A percentile compares a stretch with the other conserved stretches of the same genome.
These are phyloP conservation scores for Teleiodes luculella DNA, from an alignment of 2,888 invertebrate genomes.

Conservation along the genomic window DNA sequence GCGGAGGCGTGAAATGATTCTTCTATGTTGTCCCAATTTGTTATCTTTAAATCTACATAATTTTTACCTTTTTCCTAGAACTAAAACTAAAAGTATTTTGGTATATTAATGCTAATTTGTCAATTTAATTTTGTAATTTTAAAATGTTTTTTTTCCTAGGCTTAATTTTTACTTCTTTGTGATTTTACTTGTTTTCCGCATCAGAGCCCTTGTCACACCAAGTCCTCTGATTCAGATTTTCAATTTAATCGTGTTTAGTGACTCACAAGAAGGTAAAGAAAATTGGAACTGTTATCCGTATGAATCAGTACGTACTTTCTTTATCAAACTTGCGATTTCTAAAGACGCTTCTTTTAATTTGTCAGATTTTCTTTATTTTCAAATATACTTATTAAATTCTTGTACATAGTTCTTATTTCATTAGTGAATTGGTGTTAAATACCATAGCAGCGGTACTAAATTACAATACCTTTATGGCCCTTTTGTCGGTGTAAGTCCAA, in stretches of 20 bases:
- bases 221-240: slow-evolving; percentile 8
- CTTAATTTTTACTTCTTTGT: neutral
- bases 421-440: no score
- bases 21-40: neutral
- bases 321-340: neutral
- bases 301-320: slow-evolving; percentile 4
- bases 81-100: neutral
- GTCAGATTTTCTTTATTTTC: no score
- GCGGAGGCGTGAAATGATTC: neutral
- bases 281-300: slow-evolving; percentile 5
- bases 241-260: slow-evolving; percentile 12
- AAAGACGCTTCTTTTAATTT: no score
- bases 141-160: neutral
- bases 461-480: slow-evolving; percentile 15
- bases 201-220: slow-evolving; percentile 6
- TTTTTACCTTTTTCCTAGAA: neutral
- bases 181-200: slow-evolving; percentile 12
- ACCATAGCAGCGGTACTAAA: slow-evolving; percentile 11
- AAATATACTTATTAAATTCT: no score
- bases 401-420: no score
- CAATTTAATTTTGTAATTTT: no score
- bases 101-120: neutral
- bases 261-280: slow-evolving; percentile 8
- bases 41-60: neutral
- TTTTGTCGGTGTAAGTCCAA: slow-evolving; percentile 21